Evolutionary conservation across 2,113 vertebrate species (phyloP), one percentile per base, ranked within the genome.

Genomic region (Poeciliopsis turrubarensis): DNA sequence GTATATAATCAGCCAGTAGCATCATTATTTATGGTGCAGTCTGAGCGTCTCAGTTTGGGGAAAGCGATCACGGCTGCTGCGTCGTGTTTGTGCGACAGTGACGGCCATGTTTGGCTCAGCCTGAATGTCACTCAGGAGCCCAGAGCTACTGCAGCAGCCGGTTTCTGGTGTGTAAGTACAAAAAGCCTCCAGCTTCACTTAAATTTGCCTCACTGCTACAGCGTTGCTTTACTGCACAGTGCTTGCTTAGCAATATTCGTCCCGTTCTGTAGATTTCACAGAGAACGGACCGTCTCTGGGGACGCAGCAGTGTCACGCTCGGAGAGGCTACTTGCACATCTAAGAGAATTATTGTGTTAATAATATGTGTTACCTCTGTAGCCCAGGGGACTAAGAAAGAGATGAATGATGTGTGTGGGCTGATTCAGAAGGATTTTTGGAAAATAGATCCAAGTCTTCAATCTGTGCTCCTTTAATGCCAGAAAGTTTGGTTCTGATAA

Each of bases 61-160:
- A 73, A 39, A 27, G 78, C 11, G 68, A 47, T 74, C 66, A 72
- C 80, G 82, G 60, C 70, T 78, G 69, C 81, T 4, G 57, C 78
- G 77, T 91, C 90, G 89, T 87, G 85, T 81, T 22, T 3, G 78
- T 79, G 89, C 78, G 85, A 84, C 80, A 37, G 70, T 37, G 61
- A 65, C 81, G n/a, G 79, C 70, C 27, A 37, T 17, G 67, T 78
- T 71, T 57, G 78, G 74, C 62, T 60, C 44, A 73, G 77, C 66
- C 57, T 89, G 82, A 91, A 89, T 81, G 89, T 89, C 84, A 89
- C 77, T 74, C 63, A 26, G 72, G 19, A 34, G 77, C 75, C 62
- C 37, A 30, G 54, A 65, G 63, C 47, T 57, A n/a, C 51, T 57
- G 51, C 15, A 70, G 78, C 75, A 60, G 77, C 64, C 65, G 62